Percentiles rank a stretch among this genome's conserved stretches.
These are phyloP conservation scores for Nasua narica DNA, from an alignment of 2,797 vertebrate species.

Conservation along the genomic window DNA sequence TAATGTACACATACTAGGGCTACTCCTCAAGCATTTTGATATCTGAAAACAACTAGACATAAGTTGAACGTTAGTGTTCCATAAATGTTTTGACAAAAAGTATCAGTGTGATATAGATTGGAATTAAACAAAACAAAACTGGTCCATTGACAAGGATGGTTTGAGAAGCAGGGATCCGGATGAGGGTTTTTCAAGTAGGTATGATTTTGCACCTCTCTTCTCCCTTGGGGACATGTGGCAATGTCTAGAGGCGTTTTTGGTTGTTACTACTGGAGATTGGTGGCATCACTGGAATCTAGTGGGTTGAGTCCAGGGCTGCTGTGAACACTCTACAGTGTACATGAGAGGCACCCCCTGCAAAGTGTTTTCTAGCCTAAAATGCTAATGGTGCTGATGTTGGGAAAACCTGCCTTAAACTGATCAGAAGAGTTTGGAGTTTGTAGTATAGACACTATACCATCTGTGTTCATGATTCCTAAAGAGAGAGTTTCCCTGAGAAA, in stretches of 20 bases:
- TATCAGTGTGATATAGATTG: not conserved
- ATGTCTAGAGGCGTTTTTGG: not conserved
- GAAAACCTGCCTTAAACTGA: not conserved
- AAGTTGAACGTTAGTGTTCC: not conserved
- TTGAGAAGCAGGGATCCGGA: not conserved
- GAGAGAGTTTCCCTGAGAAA: not conserved
- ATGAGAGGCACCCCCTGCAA: accelerated
- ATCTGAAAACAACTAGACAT: not conserved
- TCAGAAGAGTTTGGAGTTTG: not conserved
- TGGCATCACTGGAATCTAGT: not conserved
- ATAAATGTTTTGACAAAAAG: not conserved
- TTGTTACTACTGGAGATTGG: not conserved
- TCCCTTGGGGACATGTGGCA: accelerated
- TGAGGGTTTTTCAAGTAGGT: not conserved
- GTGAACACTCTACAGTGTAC: not conserved
- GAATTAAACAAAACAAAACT: not conserved
- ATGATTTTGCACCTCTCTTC: not conserved
- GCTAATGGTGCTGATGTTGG: not conserved
- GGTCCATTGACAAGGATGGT: not conserved
- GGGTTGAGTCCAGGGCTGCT: accelerated
- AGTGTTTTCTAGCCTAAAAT: not conserved
- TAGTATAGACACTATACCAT: not conserved
- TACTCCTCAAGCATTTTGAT: not conserved
- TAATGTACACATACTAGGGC: not conserved
- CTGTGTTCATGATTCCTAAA: not conserved